Percentiles rank a stretch among this genome's conserved stretches.
Conservation (phyloP, 2,888 invertebrate genomes). For the Melanchra persicariae region DNA sequence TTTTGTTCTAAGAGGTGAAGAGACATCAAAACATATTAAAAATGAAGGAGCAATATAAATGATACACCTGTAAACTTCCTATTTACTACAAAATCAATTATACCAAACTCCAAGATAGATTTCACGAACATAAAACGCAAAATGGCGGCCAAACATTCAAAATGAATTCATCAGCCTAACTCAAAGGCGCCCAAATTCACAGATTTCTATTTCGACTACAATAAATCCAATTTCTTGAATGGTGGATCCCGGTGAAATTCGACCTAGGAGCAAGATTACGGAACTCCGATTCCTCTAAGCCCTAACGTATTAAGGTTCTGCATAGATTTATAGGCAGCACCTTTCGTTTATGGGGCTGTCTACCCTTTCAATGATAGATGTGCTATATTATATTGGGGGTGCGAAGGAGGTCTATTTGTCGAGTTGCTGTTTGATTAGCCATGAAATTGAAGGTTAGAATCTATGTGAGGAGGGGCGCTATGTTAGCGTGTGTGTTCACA, state of each 20-base stretch:
- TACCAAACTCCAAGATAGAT: not conserved
- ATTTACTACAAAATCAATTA: not conserved
- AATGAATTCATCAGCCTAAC: constrained; percentile 42
- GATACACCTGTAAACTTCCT: no score
- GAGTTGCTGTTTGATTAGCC: constrained; percentile 60
- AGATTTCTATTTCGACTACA: constrained; percentile 54
- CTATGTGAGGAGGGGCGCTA: constrained; percentile 9
- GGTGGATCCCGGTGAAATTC: constrained; percentile 47
- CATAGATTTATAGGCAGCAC: constrained; percentile 66
- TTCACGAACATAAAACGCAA: constrained; percentile 15
- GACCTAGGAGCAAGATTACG: constrained; percentile 51
- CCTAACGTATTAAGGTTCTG: constrained; percentile 63
- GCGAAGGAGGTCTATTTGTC: constrained; percentile 57
- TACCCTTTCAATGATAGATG: constrained; percentile 66
- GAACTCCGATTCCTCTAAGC: constrained; percentile 57
- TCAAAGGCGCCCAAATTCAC: constrained; percentile 50
- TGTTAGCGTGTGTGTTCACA: not conserved
- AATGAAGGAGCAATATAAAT: no score
- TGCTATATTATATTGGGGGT: constrained; percentile 59
- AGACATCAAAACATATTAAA: no score
- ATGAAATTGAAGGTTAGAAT: constrained; percentile 61
- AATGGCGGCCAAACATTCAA: constrained; percentile 21
- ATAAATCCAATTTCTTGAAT: constrained; percentile 55
- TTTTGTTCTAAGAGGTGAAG: no score
- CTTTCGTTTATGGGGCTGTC: constrained; percentile 64